These are phyloP conservation scores for Drosophila koepferae DNA, from an alignment of 2,888 invertebrate genomes.

Conservation along the genomic window DNA sequence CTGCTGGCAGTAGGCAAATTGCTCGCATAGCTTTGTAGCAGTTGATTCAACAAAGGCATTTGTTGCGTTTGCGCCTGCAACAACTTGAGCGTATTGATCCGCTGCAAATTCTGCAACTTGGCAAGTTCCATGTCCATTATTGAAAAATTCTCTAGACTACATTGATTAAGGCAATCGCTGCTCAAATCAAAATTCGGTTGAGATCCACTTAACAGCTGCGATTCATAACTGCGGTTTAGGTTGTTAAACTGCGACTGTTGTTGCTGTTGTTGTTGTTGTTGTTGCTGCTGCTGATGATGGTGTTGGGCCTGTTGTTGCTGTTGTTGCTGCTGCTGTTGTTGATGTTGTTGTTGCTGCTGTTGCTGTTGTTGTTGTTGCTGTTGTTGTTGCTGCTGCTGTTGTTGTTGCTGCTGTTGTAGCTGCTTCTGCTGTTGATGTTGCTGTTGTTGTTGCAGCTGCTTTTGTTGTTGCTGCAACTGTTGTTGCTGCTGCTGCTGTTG, in stretches of 20 bases:
- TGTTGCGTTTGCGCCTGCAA: constrained; percentile 82
- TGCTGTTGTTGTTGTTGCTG: constrained; percentile 53
- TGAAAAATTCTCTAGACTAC: constrained; percentile 64
- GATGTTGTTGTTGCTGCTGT: constrained; percentile 53
- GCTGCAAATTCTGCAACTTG: constrained; percentile 83
- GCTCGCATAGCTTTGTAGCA: constrained; percentile 78
- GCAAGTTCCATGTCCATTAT: constrained; percentile 82
- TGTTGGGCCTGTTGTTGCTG: constrained; percentile 32
- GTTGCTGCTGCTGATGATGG: constrained; percentile 38
- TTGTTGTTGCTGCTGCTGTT: constrained; percentile 41
- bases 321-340: constrained; percentile 47
- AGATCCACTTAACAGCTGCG: constrained; percentile 53
- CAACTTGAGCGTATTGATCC: constrained; percentile 83
- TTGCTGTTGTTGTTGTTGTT: constrained; percentile 35
- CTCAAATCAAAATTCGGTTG: constrained; percentile 70
- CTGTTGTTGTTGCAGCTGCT: constrained; percentile 39
- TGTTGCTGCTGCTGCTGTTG: constrained; percentile 64
- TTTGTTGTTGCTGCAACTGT: constrained; percentile 60
- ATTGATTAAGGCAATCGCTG: constrained; percentile 53
- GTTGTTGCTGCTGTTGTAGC: constrained; percentile 28
- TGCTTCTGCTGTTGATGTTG: constrained; percentile 57
- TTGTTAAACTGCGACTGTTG: constrained; percentile 62
- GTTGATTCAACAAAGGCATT: constrained; percentile 81
- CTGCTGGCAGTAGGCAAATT: constrained; percentile 55
- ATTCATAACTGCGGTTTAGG: constrained; percentile 58